phyloP scores from a whole-genome alignment of 2,113 vertebrate species.

The Corythoichthys intestinalis region DNA sequence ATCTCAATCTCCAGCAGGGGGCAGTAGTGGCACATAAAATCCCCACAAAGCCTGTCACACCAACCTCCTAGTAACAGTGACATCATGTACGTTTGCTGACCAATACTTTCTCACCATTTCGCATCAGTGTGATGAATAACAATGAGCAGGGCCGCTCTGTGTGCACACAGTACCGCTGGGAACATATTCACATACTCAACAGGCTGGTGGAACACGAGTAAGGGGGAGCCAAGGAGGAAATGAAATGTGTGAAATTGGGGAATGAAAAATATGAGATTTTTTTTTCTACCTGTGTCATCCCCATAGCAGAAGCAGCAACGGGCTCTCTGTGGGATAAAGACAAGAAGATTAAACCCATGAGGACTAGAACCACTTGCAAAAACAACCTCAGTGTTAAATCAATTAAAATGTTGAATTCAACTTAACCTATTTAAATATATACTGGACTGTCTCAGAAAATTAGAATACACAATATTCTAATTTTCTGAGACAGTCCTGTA shows the following conservation, averaged over 20 bases:
- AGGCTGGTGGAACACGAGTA: neutral
- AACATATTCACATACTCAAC: constrained; percentile 28
- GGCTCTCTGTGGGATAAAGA: constrained; percentile 77
- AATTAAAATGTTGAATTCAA: neutral
- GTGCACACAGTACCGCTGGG: constrained; percentile 27
- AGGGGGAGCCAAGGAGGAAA: neutral
- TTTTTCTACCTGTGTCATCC: constrained; percentile 78
- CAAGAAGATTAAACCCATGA: constrained; percentile 15
- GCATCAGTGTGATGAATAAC: constrained; percentile 45
- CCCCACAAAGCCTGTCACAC: constrained; percentile 16
- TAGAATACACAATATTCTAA: too few species aligned
- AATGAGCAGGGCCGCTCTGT: constrained; percentile 34
- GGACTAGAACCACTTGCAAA: neutral
- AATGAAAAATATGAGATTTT: neutral
- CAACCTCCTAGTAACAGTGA: constrained; percentile 71
- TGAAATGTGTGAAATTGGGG: neutral
- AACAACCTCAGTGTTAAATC: neutral
- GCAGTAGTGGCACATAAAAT: constrained; percentile 31
- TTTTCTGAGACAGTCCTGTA: too few species aligned
- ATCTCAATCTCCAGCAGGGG: constrained; percentile 50
- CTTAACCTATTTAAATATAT: neutral
- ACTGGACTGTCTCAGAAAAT: too few species aligned
- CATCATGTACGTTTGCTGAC: constrained; percentile 68
- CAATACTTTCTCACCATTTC: constrained; percentile 61
- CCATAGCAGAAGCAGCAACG: constrained; percentile 92